phyloP scores from a whole-genome alignment of 1,140 invertebrate species.

The Nephotettix cincticeps region DNA sequence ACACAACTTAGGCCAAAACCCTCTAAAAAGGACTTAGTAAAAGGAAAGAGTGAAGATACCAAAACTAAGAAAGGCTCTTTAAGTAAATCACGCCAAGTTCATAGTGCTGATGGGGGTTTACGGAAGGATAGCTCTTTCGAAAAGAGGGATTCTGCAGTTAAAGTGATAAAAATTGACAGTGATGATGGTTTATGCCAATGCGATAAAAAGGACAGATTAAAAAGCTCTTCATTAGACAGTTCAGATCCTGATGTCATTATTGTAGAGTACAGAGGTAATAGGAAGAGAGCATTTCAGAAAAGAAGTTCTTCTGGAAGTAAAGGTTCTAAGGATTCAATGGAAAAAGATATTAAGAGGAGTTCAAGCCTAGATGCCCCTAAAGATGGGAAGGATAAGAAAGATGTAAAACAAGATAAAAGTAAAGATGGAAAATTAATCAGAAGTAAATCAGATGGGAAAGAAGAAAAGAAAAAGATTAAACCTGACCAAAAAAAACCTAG shows the following conservation, averaged over 20 bases:
- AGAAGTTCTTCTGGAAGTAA: conserved; percentile 41
- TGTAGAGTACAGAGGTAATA: conserved; percentile 42
- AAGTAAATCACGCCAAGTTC: conserved; percentile 34
- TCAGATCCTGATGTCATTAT: conserved; percentile 41
- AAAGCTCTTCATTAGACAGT: conserved; percentile 38
- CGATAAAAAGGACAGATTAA: conserved; percentile 33
- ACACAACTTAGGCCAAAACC: neutral
- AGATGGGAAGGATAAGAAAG: conserved; percentile 23
- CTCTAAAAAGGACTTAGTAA: conserved; percentile 36
- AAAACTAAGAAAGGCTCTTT: conserved; percentile 34
- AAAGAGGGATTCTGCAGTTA: conserved; percentile 34
- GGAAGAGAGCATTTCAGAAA: conserved; percentile 40
- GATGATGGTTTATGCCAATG: conserved; percentile 34
- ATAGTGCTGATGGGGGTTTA: conserved; percentile 39
- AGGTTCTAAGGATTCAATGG: conserved; percentile 30
- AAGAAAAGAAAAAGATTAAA: conserved; percentile 30
- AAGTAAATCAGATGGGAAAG: conserved; percentile 28
- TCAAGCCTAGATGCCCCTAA: conserved; percentile 32
- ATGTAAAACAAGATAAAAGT: conserved; percentile 14
- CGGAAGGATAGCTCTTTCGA: conserved; percentile 36
- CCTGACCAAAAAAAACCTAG: conserved; percentile 18
- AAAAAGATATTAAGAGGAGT: conserved; percentile 34
- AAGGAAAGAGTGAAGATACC: conserved; percentile 36
- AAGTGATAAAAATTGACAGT: conserved; percentile 42
- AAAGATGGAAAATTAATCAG: conserved; percentile 30